Percentiles rank a stretch among this genome's conserved stretches.
Evolutionary conservation across 2,888 invertebrate species (phyloP).

Genomic region (Oxystoma pomonae): DNA sequence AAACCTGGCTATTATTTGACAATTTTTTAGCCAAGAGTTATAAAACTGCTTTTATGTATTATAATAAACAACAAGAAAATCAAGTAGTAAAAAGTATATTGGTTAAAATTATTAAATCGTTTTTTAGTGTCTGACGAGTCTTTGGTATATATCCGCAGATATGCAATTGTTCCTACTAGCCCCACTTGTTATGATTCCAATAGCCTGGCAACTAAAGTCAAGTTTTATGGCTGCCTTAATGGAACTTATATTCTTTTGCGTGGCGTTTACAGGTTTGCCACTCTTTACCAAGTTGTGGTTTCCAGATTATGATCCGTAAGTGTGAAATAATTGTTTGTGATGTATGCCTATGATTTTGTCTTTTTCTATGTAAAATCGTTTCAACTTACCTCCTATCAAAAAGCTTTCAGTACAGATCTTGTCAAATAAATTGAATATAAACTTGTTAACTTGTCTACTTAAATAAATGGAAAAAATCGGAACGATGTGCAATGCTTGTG

Average conservation of each 20-base stretch:
- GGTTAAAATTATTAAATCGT: conserved; percentile 2
- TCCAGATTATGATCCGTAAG: conserved; percentile 26
- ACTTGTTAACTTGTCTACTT: too few relatives aligned
- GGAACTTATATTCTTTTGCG: conserved; percentile 21
- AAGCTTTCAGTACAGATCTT: too few relatives aligned
- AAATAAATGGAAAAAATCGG: too few relatives aligned
- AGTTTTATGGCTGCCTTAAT: conserved; percentile 26
- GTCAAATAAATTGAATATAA: too few relatives aligned
- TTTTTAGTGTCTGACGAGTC: conserved; percentile 40
- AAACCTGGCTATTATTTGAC: not conserved
- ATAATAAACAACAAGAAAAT: too few relatives aligned
- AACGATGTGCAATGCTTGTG: too few relatives aligned
- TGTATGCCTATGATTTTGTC: too few relatives aligned
- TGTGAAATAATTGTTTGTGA: too few relatives aligned
- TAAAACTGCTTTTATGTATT: too few relatives aligned
- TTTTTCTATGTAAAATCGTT: too few relatives aligned
- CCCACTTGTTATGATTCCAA: conserved; percentile 39
- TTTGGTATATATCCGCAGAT: conserved; percentile 45
- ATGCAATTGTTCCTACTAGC: conserved; percentile 43
- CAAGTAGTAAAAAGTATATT: conserved; percentile 1
- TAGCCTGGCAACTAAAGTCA: conserved; percentile 22
- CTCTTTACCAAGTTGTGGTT: conserved; percentile 22
- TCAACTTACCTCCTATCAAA: too few relatives aligned
- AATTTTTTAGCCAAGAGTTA: too few relatives aligned
- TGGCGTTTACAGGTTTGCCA: conserved; percentile 23